phyloP scores from a whole-genome alignment of 2,797 vertebrate species.

The Pterois miles region DNA sequence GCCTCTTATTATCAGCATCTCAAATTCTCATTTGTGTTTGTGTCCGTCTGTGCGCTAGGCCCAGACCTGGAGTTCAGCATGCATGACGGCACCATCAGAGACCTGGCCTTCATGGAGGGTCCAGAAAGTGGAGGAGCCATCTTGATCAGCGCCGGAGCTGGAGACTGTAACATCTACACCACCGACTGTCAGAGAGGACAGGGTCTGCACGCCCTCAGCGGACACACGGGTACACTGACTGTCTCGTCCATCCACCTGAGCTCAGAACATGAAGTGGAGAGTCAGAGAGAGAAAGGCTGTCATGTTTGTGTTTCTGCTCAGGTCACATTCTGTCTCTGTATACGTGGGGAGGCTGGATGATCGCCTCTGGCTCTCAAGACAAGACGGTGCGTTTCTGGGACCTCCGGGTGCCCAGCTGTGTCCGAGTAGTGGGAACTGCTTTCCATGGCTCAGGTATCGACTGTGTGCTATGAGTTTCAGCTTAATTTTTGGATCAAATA shows the following conservation, averaged over 20 bases:
- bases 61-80: conserved; percentile 99
- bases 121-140: conserved; percentile 97
- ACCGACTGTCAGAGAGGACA: conserved; percentile 98
- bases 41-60: conserved; percentile 73
- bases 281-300: background rate
- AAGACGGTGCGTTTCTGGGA: conserved; percentile 99
- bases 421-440: conserved; percentile 94
- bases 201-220: conserved; percentile 96
- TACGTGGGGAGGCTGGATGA: conserved; percentile 99
- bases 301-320: conserved; percentile 51
- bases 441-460: conserved; percentile 93
- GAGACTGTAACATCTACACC: conserved; percentile 98
- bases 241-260: background rate
- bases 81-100: conserved; percentile 98
- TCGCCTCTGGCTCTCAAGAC: conserved; percentile 98
- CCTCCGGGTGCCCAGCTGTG: conserved; percentile 95
- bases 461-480: background rate
- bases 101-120: conserved; percentile 98
- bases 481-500: background rate
- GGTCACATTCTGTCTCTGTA: conserved; percentile 98
- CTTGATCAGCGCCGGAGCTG: conserved; percentile 97
- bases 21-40: background rate
- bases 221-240: conserved; percentile 89
- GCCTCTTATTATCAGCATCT: background rate
- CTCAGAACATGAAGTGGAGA: background rate